Evolutionary conservation across 1,140 invertebrate species (phyloP), one percentile per base, ranked within the genome.

Genomic region (Melitaea cinxia): DNA sequence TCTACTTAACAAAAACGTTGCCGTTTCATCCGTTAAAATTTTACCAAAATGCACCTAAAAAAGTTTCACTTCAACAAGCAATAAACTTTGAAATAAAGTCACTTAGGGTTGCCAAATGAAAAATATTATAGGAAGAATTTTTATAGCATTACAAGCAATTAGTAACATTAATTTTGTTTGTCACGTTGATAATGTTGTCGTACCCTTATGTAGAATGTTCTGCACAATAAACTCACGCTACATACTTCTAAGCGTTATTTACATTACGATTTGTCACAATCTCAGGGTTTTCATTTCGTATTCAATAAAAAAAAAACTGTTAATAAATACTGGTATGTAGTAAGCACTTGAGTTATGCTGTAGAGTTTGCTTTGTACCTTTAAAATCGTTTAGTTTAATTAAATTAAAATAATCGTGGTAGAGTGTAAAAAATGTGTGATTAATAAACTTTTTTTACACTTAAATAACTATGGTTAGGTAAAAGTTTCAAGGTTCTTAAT

Each of bases 191-290:
- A 42, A 42, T 42, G 15, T 42, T 42, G 5, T 17, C 23, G 6
- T 42, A 33, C 17, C 54, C 54, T 45, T 45, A 56, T 56, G 15
- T 26, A 56, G 54, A 42, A 2, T 10, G 37, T 15, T 9, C 24
- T 26, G 5, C 37, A 42, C 24, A 37, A 56, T 15, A 26, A 56
- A n/a, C 14, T 5, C 54, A 10, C 54, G 42, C 35, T 23, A 49
- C 54, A 65, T 65, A 59, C 2, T 59, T 58, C 47, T 49, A 59
- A 65, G 54, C 63, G 47, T 58, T 12, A 49, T 53, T 65, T 24
- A 59, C 55, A 65, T 65, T 58, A 35, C 50, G 14, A 30, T 56
- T 42, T 56, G 35, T 56, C 37, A 39, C 53, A 28, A 55, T 15
- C 17, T 42, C 56, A 61, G 59, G 42, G 54, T 47, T 57, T 50